phyloP scores from a whole-genome alignment of 2,797 vertebrate species.

The Spinus pinus region DNA sequence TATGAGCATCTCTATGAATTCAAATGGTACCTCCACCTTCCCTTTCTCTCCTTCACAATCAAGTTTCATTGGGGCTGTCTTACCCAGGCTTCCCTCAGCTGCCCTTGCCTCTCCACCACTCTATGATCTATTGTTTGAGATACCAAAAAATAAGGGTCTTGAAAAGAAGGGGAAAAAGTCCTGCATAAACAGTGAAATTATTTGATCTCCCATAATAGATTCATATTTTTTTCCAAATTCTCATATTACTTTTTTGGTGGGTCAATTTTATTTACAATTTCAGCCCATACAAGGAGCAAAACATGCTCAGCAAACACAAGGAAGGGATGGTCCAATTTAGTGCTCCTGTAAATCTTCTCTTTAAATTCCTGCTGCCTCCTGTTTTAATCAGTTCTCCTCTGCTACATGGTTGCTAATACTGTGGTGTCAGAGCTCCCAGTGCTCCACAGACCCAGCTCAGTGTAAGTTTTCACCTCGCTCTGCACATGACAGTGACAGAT shows the following conservation, averaged over 20 bases:
- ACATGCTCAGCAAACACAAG: not conserved
- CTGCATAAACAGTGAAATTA: not conserved
- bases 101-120: not conserved
- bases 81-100: not conserved
- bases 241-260: not conserved
- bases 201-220: not conserved
- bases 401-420: not conserved
- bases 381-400: not conserved
- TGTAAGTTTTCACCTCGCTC: not conserved
- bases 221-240: not conserved
- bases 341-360: not conserved
- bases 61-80: not conserved
- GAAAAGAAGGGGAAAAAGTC: not conserved
- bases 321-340: not conserved
- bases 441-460: constrained; percentile 2
- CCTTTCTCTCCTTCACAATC: not conserved
- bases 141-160: not conserved
- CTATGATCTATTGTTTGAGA: not conserved
- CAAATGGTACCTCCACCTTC: not conserved
- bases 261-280: not conserved
- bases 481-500: not conserved
- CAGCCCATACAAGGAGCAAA: not conserved
- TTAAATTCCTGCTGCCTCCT: not conserved
- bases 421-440: not conserved
- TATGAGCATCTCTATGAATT: not conserved